Evolutionary conservation across 2,797 vertebrate genomes (phyloP).

Genomic region (Acanthornis magna): DNA sequence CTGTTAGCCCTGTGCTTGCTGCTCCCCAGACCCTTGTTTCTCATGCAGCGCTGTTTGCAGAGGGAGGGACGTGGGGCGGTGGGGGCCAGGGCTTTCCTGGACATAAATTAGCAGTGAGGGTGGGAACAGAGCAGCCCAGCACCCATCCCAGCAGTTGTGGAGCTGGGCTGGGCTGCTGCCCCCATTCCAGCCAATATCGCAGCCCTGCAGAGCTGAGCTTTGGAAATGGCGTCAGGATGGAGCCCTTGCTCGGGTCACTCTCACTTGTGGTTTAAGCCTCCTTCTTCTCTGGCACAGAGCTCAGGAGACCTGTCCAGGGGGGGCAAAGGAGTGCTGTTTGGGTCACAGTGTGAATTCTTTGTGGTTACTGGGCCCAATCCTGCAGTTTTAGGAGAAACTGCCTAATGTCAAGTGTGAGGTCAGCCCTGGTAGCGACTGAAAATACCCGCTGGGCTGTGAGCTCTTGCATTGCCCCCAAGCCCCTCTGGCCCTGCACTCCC

Average conservation of each 20-base stretch:
- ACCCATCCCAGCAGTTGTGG: neutral
- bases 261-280: neutral
- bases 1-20: neutral
- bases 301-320: rapidly evolving
- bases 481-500: neutral
- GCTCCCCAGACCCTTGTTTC: conserved; percentile 1
- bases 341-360: neutral
- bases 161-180: neutral
- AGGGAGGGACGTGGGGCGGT: rapidly evolving
- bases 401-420: neutral
- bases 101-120: neutral
- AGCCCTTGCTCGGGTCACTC: neutral
- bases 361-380: neutral
- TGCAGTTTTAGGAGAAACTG: neutral
- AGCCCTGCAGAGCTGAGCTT: neutral
- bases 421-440: neutral
- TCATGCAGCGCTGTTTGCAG: rapidly evolving
- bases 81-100: neutral
- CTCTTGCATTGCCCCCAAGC: neutral
- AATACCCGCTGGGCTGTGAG: neutral
- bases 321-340: rapidly evolving
- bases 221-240: neutral
- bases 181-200: rapidly evolving
- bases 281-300: neutral
- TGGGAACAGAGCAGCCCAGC: neutral